Conservation (phyloP, 2,888 invertebrate species). For the Dinocampus coccinellae region DNA sequence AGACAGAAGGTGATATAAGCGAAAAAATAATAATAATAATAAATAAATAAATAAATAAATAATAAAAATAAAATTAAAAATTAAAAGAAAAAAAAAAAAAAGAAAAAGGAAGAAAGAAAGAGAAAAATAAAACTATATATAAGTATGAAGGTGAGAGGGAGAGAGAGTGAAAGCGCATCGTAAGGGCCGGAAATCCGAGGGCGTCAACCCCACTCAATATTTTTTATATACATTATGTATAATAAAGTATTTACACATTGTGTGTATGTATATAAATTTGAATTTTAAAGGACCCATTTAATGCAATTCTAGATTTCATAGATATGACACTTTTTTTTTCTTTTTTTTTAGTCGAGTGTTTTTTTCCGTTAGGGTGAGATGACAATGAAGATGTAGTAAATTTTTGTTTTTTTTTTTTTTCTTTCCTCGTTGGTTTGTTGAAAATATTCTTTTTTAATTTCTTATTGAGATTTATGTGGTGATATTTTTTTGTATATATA, state of each 20-base stretch:
- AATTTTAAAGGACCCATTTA: constrained; percentile 59
- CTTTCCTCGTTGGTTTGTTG: background rate
- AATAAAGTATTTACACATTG: constrained; percentile 32
- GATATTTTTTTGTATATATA: background rate
- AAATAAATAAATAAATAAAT: too few species aligned
- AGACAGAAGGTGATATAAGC: constrained; percentile 32
- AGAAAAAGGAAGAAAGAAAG: constrained; percentile 24
- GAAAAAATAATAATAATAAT: too few species aligned
- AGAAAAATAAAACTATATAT: constrained; percentile 12
- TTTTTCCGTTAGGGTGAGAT: background rate
- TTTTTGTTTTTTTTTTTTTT: too few species aligned
- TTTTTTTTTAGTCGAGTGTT: background rate
- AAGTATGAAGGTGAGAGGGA: constrained; percentile 16
- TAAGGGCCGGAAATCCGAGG: constrained; percentile 65
- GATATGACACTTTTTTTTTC: background rate
- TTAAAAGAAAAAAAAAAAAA: too few species aligned
- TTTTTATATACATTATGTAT: background rate
- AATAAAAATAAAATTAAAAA: too few species aligned
- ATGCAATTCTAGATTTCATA: constrained; percentile 3
- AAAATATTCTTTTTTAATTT: background rate
- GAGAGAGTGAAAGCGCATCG: constrained; percentile 49
- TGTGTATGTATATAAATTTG: constrained; percentile 56
- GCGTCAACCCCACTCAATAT: constrained; percentile 60
- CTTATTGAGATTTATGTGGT: background rate
- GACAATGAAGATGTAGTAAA: background rate